Conservation (phyloP, 2,113 vertebrate species). For the Diadophis punctatus region DNA sequence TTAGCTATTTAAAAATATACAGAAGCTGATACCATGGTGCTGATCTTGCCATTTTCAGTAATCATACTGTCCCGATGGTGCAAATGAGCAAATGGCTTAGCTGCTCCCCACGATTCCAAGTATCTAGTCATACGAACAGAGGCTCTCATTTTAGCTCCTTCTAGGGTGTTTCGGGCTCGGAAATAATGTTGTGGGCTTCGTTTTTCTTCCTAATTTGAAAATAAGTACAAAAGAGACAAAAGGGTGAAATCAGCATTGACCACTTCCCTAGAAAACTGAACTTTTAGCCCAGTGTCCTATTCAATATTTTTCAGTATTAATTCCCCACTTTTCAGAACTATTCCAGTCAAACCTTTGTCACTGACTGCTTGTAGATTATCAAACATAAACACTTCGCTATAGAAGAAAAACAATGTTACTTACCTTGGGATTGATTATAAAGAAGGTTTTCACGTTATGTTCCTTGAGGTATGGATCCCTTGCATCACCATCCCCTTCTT, state of each 20-base stretch:
- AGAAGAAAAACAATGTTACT: conserved; percentile 39
- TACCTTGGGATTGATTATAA: conserved; percentile 98
- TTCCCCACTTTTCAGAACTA: not conserved
- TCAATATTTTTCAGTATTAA: not conserved
- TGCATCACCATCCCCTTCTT: conserved; percentile 89
- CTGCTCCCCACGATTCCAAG: conserved; percentile 96
- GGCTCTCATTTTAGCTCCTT: conserved; percentile 94
- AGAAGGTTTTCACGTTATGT: conserved; percentile 88
- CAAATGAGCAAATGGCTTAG: conserved; percentile 95
- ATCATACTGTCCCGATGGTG: conserved; percentile 98
- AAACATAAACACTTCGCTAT: conserved; percentile 5
- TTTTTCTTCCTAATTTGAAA: conserved; percentile 77
- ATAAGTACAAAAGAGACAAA: not conserved
- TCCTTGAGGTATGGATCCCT: conserved; percentile 94
- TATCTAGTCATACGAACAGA: conserved; percentile 97
- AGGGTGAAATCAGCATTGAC: not conserved
- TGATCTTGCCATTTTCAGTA: conserved; percentile 96
- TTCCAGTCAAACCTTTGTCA: conserved; percentile 14
- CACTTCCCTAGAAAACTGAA: not conserved
- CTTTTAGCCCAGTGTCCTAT: not conserved
- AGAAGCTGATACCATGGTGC: conserved; percentile 81
- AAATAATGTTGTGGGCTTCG: conserved; percentile 89
- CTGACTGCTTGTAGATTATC: conserved; percentile 14
- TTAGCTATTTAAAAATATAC: conserved; percentile 13
- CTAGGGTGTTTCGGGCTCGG: conserved; percentile 78